phyloP scores from a whole-genome alignment of 1,140 invertebrate species.

The Macrosteles quadrilineatus region DNA sequence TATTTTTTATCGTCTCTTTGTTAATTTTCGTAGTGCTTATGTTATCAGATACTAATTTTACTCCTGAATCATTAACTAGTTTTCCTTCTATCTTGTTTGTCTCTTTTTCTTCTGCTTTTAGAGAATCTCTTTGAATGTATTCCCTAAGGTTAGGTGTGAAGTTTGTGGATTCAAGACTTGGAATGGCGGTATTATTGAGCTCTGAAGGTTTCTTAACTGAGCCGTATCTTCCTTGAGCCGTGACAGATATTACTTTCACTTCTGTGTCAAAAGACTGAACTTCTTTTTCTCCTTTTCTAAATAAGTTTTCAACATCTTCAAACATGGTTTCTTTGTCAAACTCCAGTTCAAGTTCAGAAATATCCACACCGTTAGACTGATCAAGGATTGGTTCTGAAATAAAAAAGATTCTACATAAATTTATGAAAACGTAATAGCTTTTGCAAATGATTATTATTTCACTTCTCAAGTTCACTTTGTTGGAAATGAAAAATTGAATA shows the following conservation, averaged over 20 bases:
- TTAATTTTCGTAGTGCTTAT: too few species aligned
- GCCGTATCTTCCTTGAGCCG: background rate
- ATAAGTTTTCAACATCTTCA: slow-evolving; percentile 29
- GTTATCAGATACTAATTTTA: background rate
- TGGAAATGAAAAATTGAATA: too few species aligned
- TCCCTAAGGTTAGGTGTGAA: too few species aligned
- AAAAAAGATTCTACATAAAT: too few species aligned
- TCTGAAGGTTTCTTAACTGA: background rate
- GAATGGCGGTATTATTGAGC: background rate
- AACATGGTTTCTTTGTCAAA: slow-evolving; percentile 26
- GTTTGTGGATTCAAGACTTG: background rate
- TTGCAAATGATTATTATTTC: too few species aligned
- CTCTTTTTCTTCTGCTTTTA: too few species aligned
- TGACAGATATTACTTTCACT: background rate
- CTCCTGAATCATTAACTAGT: background rate
- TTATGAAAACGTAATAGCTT: too few species aligned
- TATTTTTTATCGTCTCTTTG: too few species aligned
- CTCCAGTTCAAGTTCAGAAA: slow-evolving; percentile 9
- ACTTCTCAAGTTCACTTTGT: too few species aligned
- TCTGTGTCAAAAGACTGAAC: background rate
- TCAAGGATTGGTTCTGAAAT: slow-evolving; percentile 17
- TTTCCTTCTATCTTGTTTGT: background rate
- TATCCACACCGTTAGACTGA: background rate
- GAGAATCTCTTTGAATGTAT: background rate
- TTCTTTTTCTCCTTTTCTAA: slow-evolving; percentile 18